Conservation (phyloP, 2,797 vertebrate species). For the Perodicticus potto region DNA sequence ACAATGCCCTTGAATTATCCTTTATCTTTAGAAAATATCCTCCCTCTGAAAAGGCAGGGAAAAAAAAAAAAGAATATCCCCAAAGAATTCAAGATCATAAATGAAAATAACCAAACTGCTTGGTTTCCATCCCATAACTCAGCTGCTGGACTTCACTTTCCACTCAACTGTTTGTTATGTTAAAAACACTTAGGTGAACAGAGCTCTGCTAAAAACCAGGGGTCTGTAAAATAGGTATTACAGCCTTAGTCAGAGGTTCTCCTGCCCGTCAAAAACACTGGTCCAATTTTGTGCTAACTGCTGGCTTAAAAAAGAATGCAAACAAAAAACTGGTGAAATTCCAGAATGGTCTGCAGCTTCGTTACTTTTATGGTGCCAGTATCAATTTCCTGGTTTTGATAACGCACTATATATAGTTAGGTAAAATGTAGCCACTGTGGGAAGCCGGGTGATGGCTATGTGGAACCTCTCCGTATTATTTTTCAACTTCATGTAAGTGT, state of each 20-base stretch:
- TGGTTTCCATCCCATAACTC: not conserved
- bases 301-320: not conserved
- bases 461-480: not conserved
- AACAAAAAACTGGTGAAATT: not conserved
- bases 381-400: not conserved
- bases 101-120: constrained; percentile 28
- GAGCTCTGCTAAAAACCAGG: not conserved
- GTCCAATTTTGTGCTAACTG: not conserved
- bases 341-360: not conserved
- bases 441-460: not conserved
- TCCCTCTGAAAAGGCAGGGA: constrained; percentile 59
- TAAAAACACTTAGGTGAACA: not conserved
- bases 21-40: constrained; percentile 55
- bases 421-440: not conserved
- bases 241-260: constrained; percentile 6
- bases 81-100: constrained; percentile 54
- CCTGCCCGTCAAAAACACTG: not conserved
- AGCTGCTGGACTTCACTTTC: constrained; percentile 47
- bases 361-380: not conserved
- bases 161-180: not conserved
- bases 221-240: constrained; percentile 38
- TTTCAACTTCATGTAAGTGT: not conserved
- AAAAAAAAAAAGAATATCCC: constrained; percentile 25
- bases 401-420: not conserved
- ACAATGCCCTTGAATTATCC: constrained; percentile 46